Base-by-base conservation (phyloP, 2,797 vertebrate species). In the Phoebastria nigripes region DNA sequence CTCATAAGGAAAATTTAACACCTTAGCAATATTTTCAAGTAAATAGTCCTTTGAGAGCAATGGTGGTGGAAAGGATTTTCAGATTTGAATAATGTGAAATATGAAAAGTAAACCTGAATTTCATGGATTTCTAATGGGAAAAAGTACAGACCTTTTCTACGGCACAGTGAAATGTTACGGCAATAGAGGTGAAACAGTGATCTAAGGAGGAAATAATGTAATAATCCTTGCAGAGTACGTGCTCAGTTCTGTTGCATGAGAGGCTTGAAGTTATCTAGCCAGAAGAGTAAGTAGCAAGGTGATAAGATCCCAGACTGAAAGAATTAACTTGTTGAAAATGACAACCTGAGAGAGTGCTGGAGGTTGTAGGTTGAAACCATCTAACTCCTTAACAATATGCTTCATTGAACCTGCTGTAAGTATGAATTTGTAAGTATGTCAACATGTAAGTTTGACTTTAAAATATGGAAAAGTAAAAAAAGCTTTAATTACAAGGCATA, bases 171-270 rank as follows among this genome's bases (percentile, higher is more conserved):
- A 90, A 87, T 65, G 62, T 88, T 89, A 21, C 55, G 77, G 54
- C 94, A 87, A 25, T 55, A 46, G 46, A 89, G n/a, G 70, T 91
- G 85, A 96, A 93, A 37, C 87, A 83, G 41, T 47, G 87, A 70
- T 28, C 58, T 80, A 26, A 67, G 29, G 12, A 85, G 44, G 31
- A 94, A 39, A 41, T 70, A 87, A 44, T 54, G 56, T 8, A 90
- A 93, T 69, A 91, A 87, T n/a, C 41, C n/a, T 70, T 78, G 49
- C 12, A 72, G 72, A 89, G 70, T 51, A 42, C 14, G 82, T 81
- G 55, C 55, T 80, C 54, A 2, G 29, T 49, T 82, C 44, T 89
- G 29, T 29, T 74, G 6, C 55, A 59, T 73, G 44, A 76, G 47
- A 52, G 39, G 22, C 70, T 69, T 89, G 58, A 72, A 86, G 69